Percentiles rank a stretch among this genome's conserved stretches.
These are phyloP conservation scores for Yponomeuta cagnagella DNA, from an alignment of 2,888 invertebrate species.

Conservation along the genomic window DNA sequence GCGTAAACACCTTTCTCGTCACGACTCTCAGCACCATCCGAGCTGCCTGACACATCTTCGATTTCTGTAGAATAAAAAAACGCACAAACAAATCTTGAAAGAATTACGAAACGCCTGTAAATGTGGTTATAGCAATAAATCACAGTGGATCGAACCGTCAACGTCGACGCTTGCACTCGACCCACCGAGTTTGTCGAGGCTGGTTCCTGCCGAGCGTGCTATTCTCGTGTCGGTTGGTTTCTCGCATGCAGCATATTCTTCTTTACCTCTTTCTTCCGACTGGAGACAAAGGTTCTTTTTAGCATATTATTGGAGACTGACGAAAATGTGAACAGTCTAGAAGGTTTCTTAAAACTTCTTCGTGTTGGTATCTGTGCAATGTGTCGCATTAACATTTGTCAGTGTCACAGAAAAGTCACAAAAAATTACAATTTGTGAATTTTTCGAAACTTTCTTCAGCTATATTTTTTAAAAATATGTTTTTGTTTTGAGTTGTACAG, in stretches of 20 bases:
- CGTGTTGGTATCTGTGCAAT: no score
- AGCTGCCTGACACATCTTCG: conserved; percentile 74
- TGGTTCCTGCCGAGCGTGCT: conserved; percentile 83
- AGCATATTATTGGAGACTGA: neutral
- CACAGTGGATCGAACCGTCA: conserved; percentile 42
- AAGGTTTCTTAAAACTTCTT: no score
- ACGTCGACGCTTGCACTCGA: conserved; percentile 81
- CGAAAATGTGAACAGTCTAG: no score
- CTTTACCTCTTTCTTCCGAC: conserved; percentile 85
- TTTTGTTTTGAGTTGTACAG: no score
- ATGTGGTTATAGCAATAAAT: neutral
- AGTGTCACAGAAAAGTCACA: no score
- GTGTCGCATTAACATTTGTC: no score
- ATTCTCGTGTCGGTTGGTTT: conserved; percentile 70
- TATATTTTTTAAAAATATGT: no score
- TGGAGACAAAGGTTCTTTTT: conserved; percentile 30
- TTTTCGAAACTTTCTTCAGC: no score
- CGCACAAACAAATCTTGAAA: neutral
- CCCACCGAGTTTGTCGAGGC: conserved; percentile 80
- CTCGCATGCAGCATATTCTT: conserved; percentile 74
- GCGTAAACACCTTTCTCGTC: conserved; percentile 86
- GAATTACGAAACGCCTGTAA: conserved; percentile 7
- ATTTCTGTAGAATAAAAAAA: conserved; percentile 49
- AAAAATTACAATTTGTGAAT: no score
- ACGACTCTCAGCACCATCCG: conserved; percentile 61